Evolutionary conservation across 2,888 invertebrate species (phyloP), one percentile per base, ranked within the genome.

Genomic region (Trissonchulus latispiculum): DNA sequence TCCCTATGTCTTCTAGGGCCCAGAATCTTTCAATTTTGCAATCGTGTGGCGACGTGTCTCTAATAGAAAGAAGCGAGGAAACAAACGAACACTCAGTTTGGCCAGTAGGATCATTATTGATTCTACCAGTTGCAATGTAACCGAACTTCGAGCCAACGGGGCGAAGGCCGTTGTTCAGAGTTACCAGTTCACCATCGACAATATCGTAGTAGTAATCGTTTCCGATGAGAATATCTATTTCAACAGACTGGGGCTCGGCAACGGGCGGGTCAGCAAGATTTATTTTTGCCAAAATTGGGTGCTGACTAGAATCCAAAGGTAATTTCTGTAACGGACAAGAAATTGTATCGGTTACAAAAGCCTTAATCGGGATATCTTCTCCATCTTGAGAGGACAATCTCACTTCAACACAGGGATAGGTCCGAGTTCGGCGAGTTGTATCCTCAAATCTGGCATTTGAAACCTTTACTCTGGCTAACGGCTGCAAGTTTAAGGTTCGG

Each of bases 171-270:
- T 68, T 36, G 18, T 33, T n/a, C 8, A 68, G 23, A 28, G n/a
- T n/a, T 28, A 68, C n/a, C 2, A 32, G 69, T 31, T 36, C 69
- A n/a, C 15, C n/a, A 2, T 23, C n/a, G 3, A 68, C 35, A n/a
- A 68, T 36, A 15, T 68, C 36, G 35, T 23, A 33, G 35, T 68
- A 68, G 36, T 68, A 68, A n/a, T 68, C 69, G n/a, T n/a, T 68
- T 2, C 69, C 69, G 36, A 68, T n/a, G 15, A 68, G 36, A 2
- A 68, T 8, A 36, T 68, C 69, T n/a, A 68, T 33, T 36, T 23
- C 36, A 36, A 33, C 29, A 8, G n/a, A n/a, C 36, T 68, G 8
- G 8, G 8, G 32, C 8, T 8, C 8, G 29, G 29, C 32, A 8
- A n/a, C n/a, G 8, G 33, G n/a, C 8, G 66, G 66, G 18, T 64